Conservation (phyloP, 2,113 vertebrate species). For the Zingel zingel region DNA sequence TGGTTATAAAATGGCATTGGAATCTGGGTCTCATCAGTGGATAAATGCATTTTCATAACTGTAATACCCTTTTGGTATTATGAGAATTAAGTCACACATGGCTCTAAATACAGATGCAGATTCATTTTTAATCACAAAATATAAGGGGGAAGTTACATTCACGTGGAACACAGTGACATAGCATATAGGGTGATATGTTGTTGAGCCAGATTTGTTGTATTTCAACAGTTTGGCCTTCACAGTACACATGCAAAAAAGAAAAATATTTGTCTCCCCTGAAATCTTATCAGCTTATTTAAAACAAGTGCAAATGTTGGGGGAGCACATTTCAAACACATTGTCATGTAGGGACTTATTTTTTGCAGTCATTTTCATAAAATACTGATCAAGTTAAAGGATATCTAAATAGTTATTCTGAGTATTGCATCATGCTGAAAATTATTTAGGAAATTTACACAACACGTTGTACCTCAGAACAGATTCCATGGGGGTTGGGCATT, state of each 20-base stretch:
- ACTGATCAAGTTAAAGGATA: slow-evolving; percentile 26
- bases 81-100: slow-evolving; percentile 34
- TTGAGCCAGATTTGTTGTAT: slow-evolving; percentile 25
- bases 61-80: slow-evolving; percentile 24
- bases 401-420: slow-evolving; percentile 33
- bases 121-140: slow-evolving; percentile 66
- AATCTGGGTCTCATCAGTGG: slow-evolving; percentile 46
- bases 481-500: not conserved
- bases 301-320: slow-evolving; percentile 45
- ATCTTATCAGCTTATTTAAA: slow-evolving; percentile 22
- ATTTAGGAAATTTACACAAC: slow-evolving; percentile 21
- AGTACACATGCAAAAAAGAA: slow-evolving; percentile 66
- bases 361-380: slow-evolving; percentile 40
- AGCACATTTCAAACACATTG: slow-evolving; percentile 35
- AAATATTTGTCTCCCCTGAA: slow-evolving; percentile 30
- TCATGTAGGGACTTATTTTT: slow-evolving; percentile 30
- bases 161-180: slow-evolving; percentile 51
- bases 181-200: slow-evolving; percentile 24
- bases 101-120: slow-evolving; percentile 31
- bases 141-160: slow-evolving; percentile 45
- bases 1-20: slow-evolving; percentile 19
- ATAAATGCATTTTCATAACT: slow-evolving; percentile 21
- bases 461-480: slow-evolving; percentile 24
- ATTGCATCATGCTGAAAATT: slow-evolving; percentile 59
- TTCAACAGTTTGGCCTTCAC: slow-evolving; percentile 15